phyloP scores from a whole-genome alignment of 2,797 vertebrate species.

The Anisognathus igniventris region DNA sequence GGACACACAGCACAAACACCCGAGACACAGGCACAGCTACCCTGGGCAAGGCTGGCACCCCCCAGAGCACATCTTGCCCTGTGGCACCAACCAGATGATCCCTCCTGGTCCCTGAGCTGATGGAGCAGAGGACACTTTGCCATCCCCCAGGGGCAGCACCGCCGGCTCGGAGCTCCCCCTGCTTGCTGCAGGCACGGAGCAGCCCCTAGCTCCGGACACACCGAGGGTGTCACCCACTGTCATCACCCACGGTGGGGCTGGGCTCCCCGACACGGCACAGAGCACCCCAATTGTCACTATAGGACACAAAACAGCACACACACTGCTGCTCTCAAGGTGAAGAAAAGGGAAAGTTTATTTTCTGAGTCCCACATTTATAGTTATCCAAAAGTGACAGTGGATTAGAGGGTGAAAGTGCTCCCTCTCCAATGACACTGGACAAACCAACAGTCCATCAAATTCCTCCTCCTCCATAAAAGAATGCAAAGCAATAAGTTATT shows the following conservation, averaged over 20 bases:
- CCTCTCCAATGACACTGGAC: too few relatives aligned
- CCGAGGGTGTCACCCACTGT: not conserved
- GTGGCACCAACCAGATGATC: not conserved
- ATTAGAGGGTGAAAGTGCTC: too few relatives aligned
- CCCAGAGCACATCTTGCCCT: not conserved
- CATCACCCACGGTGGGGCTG: not conserved
- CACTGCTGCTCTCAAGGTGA: too few relatives aligned
- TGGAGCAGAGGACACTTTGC: not conserved
- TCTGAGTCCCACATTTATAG: too few relatives aligned
- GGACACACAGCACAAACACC: not conserved
- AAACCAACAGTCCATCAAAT: too few relatives aligned
- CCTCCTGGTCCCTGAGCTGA: too few relatives aligned
- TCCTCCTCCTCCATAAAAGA: too few relatives aligned
- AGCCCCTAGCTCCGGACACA: not conserved
- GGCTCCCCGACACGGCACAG: rapidly evolving
- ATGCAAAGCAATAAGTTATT: too few relatives aligned
- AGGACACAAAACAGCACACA: too few relatives aligned
- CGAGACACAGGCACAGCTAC: rapidly evolving
- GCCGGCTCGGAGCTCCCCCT: constrained; percentile 9
- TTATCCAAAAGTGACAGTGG: too few relatives aligned
- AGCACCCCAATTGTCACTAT: rapidly evolving
- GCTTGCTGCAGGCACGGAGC: not conserved
- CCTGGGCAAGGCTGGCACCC: not conserved
- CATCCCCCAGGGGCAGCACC: not conserved
- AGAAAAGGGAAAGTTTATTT: too few relatives aligned